These are phyloP conservation scores for Hesperophylax magnus DNA, from an alignment of 1,140 invertebrate species.

Conservation along the genomic window DNA sequence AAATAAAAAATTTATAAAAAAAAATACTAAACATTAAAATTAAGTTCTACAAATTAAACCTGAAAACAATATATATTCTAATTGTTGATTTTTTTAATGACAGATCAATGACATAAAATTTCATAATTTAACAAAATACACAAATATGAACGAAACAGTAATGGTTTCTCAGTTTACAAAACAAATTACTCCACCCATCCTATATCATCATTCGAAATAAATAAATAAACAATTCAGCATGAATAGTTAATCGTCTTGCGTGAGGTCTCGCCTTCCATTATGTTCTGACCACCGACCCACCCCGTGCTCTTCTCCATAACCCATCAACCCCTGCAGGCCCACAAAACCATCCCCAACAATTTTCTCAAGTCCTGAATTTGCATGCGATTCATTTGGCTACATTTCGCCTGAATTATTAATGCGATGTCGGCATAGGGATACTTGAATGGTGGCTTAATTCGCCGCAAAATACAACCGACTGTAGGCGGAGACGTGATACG, in stretches of 20 bases:
- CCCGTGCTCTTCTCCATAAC: neutral
- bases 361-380: slow-evolving; percentile 43
- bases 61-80: too few species aligned
- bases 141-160: too few species aligned
- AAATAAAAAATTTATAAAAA: too few species aligned
- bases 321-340: neutral
- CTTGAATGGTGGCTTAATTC: slow-evolving; percentile 54
- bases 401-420: slow-evolving; percentile 52
- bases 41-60: too few species aligned
- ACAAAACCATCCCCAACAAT: slow-evolving; percentile 14
- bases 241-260: slow-evolving; percentile 14
- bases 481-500: neutral
- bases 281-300: slow-evolving; percentile 22
- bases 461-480: slow-evolving; percentile 40
- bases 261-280: slow-evolving; percentile 20
- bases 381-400: slow-evolving; percentile 50
- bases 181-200: too few species aligned
- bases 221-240: neutral
- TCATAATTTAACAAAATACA: too few species aligned
- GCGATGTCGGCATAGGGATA: slow-evolving; percentile 34
- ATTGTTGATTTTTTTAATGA: too few species aligned
- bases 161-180: too few species aligned
- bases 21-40: too few species aligned
- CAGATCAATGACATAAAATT: too few species aligned
- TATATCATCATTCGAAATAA: too few species aligned